Evolutionary conservation across 2,888 invertebrate genomes (phyloP).

Genomic region (Drosophila leonis): DNA sequence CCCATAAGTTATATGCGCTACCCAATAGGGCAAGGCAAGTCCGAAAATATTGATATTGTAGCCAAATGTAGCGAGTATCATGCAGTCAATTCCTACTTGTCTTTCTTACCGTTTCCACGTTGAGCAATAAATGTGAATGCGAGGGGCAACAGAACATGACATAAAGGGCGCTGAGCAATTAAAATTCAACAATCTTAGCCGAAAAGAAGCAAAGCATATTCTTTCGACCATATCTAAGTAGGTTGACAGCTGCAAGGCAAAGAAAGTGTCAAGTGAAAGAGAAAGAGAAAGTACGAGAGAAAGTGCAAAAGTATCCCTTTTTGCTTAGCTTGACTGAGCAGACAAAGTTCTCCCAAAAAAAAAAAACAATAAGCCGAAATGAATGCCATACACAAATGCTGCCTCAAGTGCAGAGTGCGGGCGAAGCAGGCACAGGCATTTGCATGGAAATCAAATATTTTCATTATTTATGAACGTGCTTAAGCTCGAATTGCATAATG

Average conservation of each 20-base stretch:
- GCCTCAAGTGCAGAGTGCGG: neutral
- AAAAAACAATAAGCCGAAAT: conserved; percentile 23
- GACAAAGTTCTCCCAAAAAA: conserved; percentile 5
- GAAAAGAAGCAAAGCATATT: conserved; percentile 51
- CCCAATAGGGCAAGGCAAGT: neutral
- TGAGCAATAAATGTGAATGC: conserved; percentile 36
- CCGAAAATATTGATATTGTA: neutral
- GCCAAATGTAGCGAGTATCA: neutral
- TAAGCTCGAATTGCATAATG: conserved; percentile 1
- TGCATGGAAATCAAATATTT: conserved; percentile 23
- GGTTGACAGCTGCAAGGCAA: conserved; percentile 31
- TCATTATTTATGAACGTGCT: conserved; percentile 7
- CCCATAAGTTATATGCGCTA: neutral
- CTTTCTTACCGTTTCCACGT: neutral
- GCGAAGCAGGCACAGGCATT: neutral
- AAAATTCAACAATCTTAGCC: conserved; percentile 57
- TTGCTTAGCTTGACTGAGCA: conserved; percentile 23
- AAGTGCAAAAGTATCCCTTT: conserved; percentile 16
- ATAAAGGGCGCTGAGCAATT: conserved; percentile 47
- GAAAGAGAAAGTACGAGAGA: conserved; percentile 1
- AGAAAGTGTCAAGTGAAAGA: neutral
- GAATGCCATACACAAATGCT: conserved; percentile 24
- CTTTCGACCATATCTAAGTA: conserved; percentile 34
- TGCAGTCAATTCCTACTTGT: neutral
- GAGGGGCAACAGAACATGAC: conserved; percentile 11